These are phyloP conservation scores for Xanthia togata DNA, from an alignment of 2,888 invertebrate species.

Conservation along the genomic window DNA sequence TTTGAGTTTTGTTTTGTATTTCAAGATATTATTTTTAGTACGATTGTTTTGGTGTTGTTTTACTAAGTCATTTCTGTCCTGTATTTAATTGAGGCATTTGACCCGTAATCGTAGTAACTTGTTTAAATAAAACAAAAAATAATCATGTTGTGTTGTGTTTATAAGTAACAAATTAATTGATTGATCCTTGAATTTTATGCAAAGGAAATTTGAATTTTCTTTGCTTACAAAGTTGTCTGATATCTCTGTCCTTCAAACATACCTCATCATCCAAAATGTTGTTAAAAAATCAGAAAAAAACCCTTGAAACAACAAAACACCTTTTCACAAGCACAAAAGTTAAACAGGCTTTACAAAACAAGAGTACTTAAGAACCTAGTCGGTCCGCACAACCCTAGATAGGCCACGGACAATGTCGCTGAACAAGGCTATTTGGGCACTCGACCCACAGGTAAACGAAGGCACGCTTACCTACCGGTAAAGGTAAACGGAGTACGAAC, in stretches of 20 bases:
- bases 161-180: not conserved
- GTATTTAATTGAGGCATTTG: not conserved
- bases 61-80: not conserved
- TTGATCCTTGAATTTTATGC: not conserved
- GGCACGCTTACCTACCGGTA: slow-evolving; percentile 52
- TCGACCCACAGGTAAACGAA: slow-evolving; percentile 67
- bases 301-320: slow-evolving; percentile 12
- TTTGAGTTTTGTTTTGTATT: not conserved
- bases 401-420: slow-evolving; percentile 54
- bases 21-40: not conserved
- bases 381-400: slow-evolving; percentile 54
- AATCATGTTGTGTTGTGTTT: not conserved
- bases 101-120: not conserved
- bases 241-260: not conserved
- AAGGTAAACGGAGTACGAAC: slow-evolving; percentile 48
- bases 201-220: not conserved
- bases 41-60: not conserved
- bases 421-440: slow-evolving; percentile 65
- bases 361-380: slow-evolving; percentile 46
- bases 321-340: slow-evolving; percentile 36
- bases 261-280: not conserved
- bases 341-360: slow-evolving; percentile 39
- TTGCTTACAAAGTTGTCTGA: too few species aligned
- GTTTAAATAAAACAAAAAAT: not conserved
- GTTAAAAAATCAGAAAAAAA: not conserved